Base-by-base conservation (phyloP, 2,888 invertebrate species). In the Tipula confusa region DNA sequence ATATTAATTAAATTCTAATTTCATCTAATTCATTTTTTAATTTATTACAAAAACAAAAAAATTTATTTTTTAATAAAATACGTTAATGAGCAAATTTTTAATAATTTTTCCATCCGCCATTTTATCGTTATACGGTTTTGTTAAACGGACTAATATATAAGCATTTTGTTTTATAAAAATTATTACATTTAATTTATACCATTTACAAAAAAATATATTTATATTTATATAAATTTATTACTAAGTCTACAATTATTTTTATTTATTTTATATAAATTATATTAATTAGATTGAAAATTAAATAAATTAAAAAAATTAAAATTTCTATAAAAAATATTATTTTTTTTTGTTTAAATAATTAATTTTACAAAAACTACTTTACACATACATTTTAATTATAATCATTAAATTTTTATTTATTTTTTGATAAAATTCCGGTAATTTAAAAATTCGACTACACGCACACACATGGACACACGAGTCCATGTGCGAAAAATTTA, bases 291-390 rank as follows among this genome's bases (percentile, higher is more conserved):
- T 24, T 24, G 24, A 7, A 64, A 64, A 64, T 11, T 2, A 38
- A 13, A 11, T 3, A 38, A 43, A n/a, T 36, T 36, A n/a, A 64
- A 64, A 64, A 9, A 64, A 64, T 24, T 64, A 64, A 64, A 64
- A 64, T 64, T 64, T 64, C 64, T 64, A 64, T 64, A 64, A 64
- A 64, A 64, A 64, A 64, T 64, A 64, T 64, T 24, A 2, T 64
- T 33, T 33, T 9, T 33, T 64, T 64, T 64, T 24, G 6, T 24
- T 64, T 18, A 13, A 13, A 13, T 18, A 64, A 64, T 24, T 64
- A 64, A 64, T 64, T 64, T 64, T 64, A 64, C 64, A 64, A 64
- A 64, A 64, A 64, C 64, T 64, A 64, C 64, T 64, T 24, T 64
- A 64, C 64, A 64, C 64, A 64, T 64, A 64, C 64, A 64, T 64